Base-by-base conservation (phyloP, 2,797 vertebrate species). In the Premnoplex brunnescens region DNA sequence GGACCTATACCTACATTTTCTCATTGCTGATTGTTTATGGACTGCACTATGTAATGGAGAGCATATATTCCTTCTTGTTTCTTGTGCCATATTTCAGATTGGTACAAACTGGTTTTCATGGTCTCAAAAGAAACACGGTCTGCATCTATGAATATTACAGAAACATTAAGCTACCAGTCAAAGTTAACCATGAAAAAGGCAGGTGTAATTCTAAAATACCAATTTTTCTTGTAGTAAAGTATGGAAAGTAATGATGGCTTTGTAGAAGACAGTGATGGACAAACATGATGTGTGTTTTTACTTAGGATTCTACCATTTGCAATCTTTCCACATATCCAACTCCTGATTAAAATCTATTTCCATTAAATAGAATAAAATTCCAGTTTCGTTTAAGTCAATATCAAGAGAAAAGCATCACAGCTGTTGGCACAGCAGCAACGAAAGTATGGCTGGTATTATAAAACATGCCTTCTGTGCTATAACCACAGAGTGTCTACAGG, bases 231-330 rank as follows among this genome's bases (percentile, higher is more conserved):
- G 19, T 46, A 48, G 18, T 34, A 34, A 81, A 74, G 13, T 63
- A 30, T 20, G 10, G 15, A 28, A 74, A 89, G 54, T 24, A 59
- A 27, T 3, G 2, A 12, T 11, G 14, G 7, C 19, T 41, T 18
- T 24, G 8, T 67, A 87, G 21, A 59, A 87, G 44, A 82, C 6
- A 14, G 30, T 36, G 23, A 37, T 39, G n/a, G 59, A 85, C 4
- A 77, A 56, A 74, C 0, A 3, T 7, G 5, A 3, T 17, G 0
- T 39, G 6, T 0, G 0, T 16, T 88, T 77, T 81, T 55, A 76
- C 32, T 88, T 22, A 2, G 28, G 20, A 28, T 87, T 73, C 27
- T 56, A 59, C 8, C 71, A 7, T 23, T 55, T 4, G 4, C 23
- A 73, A 14, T 36, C 12, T 73, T 88, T 77, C 34, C 32, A 76